Evolutionary conservation across 2,113 vertebrate genomes (phyloP).

Genomic region (Craseonycteris thonglongyai): DNA sequence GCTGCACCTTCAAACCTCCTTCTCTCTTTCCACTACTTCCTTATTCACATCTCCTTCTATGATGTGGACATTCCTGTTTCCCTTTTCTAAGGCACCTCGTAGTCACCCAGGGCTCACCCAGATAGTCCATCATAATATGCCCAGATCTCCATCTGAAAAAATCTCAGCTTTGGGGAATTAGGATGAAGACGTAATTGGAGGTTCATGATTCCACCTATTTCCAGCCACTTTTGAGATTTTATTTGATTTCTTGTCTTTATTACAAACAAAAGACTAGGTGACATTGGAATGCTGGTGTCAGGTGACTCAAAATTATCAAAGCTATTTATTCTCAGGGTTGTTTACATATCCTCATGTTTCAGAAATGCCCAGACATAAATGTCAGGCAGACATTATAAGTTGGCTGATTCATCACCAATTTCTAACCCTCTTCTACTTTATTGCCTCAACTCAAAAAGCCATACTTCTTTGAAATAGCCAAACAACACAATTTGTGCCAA

Average conservation of each 20-base stretch:
- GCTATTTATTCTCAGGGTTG: not conserved
- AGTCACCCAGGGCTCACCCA: not conserved
- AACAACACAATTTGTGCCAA: not conserved
- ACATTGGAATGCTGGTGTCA: not conserved
- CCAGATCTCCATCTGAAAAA: not conserved
- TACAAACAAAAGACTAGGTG: not conserved
- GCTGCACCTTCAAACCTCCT: not conserved
- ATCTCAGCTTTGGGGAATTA: not conserved
- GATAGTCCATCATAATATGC: not conserved
- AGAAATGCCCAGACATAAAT: not conserved
- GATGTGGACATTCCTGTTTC: not conserved
- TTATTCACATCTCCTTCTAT: not conserved
- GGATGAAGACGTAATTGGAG: not conserved
- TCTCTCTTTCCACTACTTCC: not conserved
- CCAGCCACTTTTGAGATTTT: not conserved
- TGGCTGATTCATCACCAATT: not conserved
- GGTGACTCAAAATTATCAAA: not conserved
- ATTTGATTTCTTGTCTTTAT: not conserved
- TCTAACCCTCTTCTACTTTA: not conserved
- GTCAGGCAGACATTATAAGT: not conserved
- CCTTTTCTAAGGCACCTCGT: not conserved
- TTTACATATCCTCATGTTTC: not conserved
- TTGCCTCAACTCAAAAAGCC: not conserved
- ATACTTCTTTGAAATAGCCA: not conserved
- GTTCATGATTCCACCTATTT: not conserved